phyloP scores from a whole-genome alignment of 92 coral and sea anemone species.

The Muricea muricata region DNA sequence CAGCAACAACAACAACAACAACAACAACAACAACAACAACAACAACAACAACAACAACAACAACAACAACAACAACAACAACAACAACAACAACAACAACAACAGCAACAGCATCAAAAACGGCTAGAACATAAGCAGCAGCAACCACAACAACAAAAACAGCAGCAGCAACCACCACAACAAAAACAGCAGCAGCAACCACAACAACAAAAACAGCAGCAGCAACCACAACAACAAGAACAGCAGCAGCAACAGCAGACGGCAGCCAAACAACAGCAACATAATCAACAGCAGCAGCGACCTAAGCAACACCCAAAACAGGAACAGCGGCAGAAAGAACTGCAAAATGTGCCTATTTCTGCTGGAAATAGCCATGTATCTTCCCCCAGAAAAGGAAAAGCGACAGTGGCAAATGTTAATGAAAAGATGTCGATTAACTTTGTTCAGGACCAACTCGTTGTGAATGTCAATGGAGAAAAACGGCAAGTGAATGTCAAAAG shows the following conservation, averaged over 20 bases:
- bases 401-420: not conserved
- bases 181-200: too few species aligned
- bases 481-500: not conserved
- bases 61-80: not conserved
- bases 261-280: not conserved
- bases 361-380: not conserved
- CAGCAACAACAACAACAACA: not conserved
- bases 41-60: not conserved
- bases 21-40: too few species aligned
- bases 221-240: too few species aligned
- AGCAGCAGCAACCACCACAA: too few species aligned
- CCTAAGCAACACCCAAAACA: not conserved
- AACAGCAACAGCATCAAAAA: slow-evolving; percentile 1
- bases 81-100: not conserved
- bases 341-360: slow-evolving; percentile 5
- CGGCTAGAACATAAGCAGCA: slow-evolving; percentile 3
- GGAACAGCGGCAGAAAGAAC: not conserved
- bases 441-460: not conserved
- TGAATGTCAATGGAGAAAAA: not conserved
- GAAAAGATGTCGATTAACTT: not conserved
- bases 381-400: not conserved
- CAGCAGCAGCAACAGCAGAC: slow-evolving; percentile 15
- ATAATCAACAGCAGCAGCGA: not conserved
- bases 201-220: too few species aligned
- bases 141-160: too few species aligned